phyloP scores from a whole-genome alignment of 2,888 invertebrate genomes.

The Diadegma fenestrale region DNA sequence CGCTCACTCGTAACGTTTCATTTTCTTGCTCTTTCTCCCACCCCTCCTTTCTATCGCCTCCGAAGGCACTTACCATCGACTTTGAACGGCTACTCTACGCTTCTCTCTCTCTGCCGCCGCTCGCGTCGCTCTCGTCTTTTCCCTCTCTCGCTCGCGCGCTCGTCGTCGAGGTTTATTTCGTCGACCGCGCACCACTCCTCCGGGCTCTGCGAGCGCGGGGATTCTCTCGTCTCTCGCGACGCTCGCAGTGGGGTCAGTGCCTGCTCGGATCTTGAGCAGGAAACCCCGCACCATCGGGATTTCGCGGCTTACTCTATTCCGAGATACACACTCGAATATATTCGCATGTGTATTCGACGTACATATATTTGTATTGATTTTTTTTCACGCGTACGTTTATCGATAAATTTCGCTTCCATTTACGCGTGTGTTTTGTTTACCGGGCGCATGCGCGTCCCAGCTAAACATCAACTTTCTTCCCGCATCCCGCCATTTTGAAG shows the following conservation, averaged over 20 bases:
- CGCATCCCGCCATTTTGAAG: slow-evolving; percentile 36
- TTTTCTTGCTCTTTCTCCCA: slow-evolving; percentile 42
- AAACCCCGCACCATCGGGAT: slow-evolving; percentile 65
- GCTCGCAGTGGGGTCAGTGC: slow-evolving; percentile 73
- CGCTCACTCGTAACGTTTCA: not conserved
- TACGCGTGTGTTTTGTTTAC: slow-evolving; percentile 31
- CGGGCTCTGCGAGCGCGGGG: slow-evolving; percentile 66
- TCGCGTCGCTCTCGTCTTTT: slow-evolving; percentile 43
- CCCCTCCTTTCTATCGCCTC: slow-evolving; percentile 34
- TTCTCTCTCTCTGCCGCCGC: slow-evolving; percentile 59
- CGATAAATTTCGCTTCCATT: slow-evolving; percentile 28
- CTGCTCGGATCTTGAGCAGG: slow-evolving; percentile 74
- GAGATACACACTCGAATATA: slow-evolving; percentile 39
- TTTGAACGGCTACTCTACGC: slow-evolving; percentile 56
- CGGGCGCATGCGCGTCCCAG: slow-evolving; percentile 22
- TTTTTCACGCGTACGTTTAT: slow-evolving; percentile 37
- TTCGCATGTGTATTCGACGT: slow-evolving; percentile 16
- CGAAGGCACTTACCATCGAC: slow-evolving; percentile 56
- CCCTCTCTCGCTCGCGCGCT: slow-evolving; percentile 21
- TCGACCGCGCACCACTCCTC: slow-evolving; percentile 49
- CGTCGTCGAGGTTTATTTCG: slow-evolving; percentile 54
- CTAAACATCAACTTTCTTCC: slow-evolving; percentile 12
- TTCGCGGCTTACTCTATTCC: slow-evolving; percentile 50
- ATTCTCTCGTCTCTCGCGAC: slow-evolving; percentile 66
- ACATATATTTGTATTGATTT: not conserved